Evolutionary conservation across 2,113 vertebrate species (phyloP), one percentile per base, ranked within the genome.

Genomic region (Paedocypris sp.): DNA sequence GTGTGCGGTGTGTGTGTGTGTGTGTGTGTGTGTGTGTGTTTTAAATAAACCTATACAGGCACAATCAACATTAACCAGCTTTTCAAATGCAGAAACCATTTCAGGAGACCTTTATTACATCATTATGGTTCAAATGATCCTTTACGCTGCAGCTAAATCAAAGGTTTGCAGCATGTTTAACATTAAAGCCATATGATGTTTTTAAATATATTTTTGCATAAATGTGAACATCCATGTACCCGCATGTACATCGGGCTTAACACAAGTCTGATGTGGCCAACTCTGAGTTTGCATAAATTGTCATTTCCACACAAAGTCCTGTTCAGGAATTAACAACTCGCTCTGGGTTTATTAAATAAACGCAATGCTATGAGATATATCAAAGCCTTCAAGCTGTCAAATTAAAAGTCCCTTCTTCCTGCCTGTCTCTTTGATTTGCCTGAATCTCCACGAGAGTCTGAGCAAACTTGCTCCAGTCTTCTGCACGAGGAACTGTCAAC

Each of bases 381-480:
- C n/a, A n/a, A n/a, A n/a, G n/a, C n/a, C n/a, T n/a, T 67, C 58
- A 91, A 12, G 82, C 73, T 0, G 86, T 51, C 9, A 91, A 72
- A 70, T 91, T 87, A 38, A 83, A 75, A 0, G 78, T 35, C 8
- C 79, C 80, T 60, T 90, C 89, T 43, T 91, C 87, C 10, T 92
- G 89, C 0, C 85, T 86, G 59, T 91, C 88, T 0, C 82, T 82
- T 18, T 86, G 70, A 81, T 91, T 91, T 31, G 87, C 88, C 0
- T 84, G 87, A 39, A 91, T 88, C 62, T 92, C 90, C 72, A 88
- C 81, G 35, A 93, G 69, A 4, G 90, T 90, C 10, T 83, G 79
- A 28, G 87, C 87, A 2, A 93, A 88, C 15, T 87, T 82, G 1
- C 81, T 85, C 90, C 90, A 93, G 20, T 93, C 90, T 0, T 91